Base-by-base conservation (phyloP, 2,797 vertebrate species). In the Semaprochilodus insignis region DNA sequence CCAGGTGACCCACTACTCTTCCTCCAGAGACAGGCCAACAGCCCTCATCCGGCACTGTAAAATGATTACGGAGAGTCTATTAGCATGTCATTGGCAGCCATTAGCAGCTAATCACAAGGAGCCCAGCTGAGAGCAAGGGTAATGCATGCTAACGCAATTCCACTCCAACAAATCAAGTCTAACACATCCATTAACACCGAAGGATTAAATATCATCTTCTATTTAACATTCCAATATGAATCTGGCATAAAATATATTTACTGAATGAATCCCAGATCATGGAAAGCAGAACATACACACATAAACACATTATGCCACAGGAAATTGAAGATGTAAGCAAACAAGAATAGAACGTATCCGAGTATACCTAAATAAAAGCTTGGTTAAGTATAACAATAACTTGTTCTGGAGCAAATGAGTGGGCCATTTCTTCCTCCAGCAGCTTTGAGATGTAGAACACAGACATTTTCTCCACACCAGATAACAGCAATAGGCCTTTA, bases 361-460 rank as follows among this genome's bases (percentile, higher is more conserved):
- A 10, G 5, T 44, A 10, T 44, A 44, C 40, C 5, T 44, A 14
- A n/a, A 16, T 2, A 44, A 57, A 13, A 52, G 48, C 67, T 40
- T 78, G 80, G 63, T 63, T n/a, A 66, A 10, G 2, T 13, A n/a
- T 62, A 59, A 77, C 25, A 59, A 27, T 5, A 60, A 55, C 52
- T 81, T 52, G 19, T 69, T 72, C 80, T 85, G 79, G 72, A 79
- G 44, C 76, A 85, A 90, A 89, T 88, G 76, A 82, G 77, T 74
- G 77, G 87, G 89, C 89, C 21, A 8, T 59, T 59, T 19, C 89
- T 90, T 27, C 55, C 21, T 80, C 88, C 80, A 71, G 77, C 84
- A 86, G 88, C 91, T 93, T 91, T 92, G 88, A 91, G 86, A 93
- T 92, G 91, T 85, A 91, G 92, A 94, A 90, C 72, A 75, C 57